Percentiles rank a stretch among this genome's conserved stretches.
phyloP scores from a whole-genome alignment of 2,888 invertebrate genomes.

The Caenorhabditis sp. region DNA sequence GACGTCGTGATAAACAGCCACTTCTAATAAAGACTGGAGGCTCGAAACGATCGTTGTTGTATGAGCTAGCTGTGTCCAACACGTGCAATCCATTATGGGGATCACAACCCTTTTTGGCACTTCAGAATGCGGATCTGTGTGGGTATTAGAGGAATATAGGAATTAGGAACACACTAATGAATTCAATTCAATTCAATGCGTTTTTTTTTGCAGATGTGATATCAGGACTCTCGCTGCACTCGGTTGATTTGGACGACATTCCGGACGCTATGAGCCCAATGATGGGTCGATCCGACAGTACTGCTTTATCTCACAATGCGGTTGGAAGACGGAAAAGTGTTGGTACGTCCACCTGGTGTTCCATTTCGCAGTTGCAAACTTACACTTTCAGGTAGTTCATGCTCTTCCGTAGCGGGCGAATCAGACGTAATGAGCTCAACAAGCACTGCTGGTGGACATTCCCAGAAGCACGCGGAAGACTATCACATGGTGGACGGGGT shows the following conservation, averaged over 20 bases:
- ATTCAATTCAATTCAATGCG: background rate
- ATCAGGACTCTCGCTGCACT: slow-evolving; percentile 72
- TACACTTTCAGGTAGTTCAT: slow-evolving; percentile 42
- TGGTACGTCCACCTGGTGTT: too few species aligned
- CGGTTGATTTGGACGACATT: slow-evolving; percentile 69
- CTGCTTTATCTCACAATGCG: slow-evolving; percentile 21
- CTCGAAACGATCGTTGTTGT: slow-evolving; percentile 9
- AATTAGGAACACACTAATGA: background rate
- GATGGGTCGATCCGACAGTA: slow-evolving; percentile 41
- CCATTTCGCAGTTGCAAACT: too few species aligned
- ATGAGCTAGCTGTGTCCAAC: slow-evolving; percentile 19
- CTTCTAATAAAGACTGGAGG: slow-evolving; percentile 10
- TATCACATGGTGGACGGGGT: slow-evolving; percentile 55
- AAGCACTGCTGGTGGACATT: slow-evolving; percentile 36
- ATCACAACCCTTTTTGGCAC: slow-evolving; percentile 47
- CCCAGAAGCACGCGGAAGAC: slow-evolving; percentile 35
- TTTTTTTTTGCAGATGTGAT: slow-evolving; percentile 74
- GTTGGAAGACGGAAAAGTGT: slow-evolving; percentile 46
- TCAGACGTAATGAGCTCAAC: slow-evolving; percentile 50
- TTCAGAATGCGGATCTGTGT: slow-evolving; percentile 57
- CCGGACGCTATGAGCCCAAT: slow-evolving; percentile 61
- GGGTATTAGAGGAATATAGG: slow-evolving; percentile 7
- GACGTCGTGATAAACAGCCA: slow-evolving; percentile 8
- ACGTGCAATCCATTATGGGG: slow-evolving; percentile 43
- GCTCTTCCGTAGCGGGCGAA: slow-evolving; percentile 59